Conservation (phyloP, 2,113 vertebrate genomes). For the Chelonoidis abingdonii region DNA sequence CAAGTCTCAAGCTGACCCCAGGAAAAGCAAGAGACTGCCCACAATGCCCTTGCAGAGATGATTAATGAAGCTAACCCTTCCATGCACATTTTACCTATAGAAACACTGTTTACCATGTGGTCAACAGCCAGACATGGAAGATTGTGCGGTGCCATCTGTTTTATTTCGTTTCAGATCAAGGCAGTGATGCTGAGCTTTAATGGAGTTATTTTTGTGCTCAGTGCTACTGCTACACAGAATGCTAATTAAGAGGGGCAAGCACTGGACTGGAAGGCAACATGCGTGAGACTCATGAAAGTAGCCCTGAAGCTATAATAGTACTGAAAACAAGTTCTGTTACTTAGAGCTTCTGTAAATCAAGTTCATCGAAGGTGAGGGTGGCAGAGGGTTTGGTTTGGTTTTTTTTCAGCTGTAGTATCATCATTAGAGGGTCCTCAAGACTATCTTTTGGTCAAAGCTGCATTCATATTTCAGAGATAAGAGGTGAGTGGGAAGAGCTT, state of each 20-base stretch:
- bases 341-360: constrained; percentile 13
- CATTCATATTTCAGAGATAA: constrained; percentile 27
- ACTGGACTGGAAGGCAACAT: constrained; percentile 22
- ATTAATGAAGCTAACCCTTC: background rate
- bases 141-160: background rate
- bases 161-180: background rate
- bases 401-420: no score
- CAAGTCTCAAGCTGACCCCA: background rate
- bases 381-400: background rate
- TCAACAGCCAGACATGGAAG: background rate
- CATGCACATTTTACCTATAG: background rate
- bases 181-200: background rate
- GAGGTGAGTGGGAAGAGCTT: background rate
- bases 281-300: constrained; percentile 1
- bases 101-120: rapidly evolving
- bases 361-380: background rate
- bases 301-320: constrained; percentile 29
- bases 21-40: background rate
- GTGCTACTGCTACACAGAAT: background rate
- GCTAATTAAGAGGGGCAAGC: background rate
- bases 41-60: background rate
- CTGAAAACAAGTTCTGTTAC: constrained; percentile 30
- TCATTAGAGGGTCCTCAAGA: background rate
- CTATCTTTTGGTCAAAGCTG: constrained; percentile 7
- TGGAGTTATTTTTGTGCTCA: background rate